Percentiles rank a stretch among this genome's conserved stretches.
phyloP scores from a whole-genome alignment of 2,113 vertebrate species.

The Pelvicachromis taeniatus region DNA sequence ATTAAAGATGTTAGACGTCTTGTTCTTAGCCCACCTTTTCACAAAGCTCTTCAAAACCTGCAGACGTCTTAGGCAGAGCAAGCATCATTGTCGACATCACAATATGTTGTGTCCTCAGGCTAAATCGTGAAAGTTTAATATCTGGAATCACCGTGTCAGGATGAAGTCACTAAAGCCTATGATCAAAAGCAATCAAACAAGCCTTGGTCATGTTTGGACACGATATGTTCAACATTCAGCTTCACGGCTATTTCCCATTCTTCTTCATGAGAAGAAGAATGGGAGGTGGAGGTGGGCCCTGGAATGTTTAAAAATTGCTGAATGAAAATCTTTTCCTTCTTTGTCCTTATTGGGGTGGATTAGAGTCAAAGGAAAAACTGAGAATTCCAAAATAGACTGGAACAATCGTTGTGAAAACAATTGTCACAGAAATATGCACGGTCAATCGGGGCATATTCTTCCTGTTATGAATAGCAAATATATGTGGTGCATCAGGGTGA shows the following conservation, averaged over 20 bases:
- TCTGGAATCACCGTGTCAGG: neutral
- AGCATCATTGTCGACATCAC: neutral
- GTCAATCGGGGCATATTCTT: slow-evolving; percentile 39
- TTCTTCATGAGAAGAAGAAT: too few species aligned
- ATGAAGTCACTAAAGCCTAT: neutral
- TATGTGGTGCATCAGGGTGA: slow-evolving; percentile 51
- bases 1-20: neutral
- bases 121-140: neutral
- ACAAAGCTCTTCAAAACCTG: neutral
- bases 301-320: slow-evolving; percentile 26
- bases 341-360: slow-evolving; percentile 40
- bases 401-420: slow-evolving; percentile 64
- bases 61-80: neutral
- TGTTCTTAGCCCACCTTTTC: neutral
- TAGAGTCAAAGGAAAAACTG: slow-evolving; percentile 19
- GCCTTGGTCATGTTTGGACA: neutral
- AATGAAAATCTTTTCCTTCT: slow-evolving; percentile 19
- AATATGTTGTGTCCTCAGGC: neutral
- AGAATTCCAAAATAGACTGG: slow-evolving; percentile 56
- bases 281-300: neutral
- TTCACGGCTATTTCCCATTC: neutral
- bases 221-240: neutral
- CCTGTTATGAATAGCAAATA: slow-evolving; percentile 67
- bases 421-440: slow-evolving; percentile 50
- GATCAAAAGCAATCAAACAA: neutral